Conservation (phyloP, 2,888 invertebrate genomes). For the Mythimna loreyi region DNA sequence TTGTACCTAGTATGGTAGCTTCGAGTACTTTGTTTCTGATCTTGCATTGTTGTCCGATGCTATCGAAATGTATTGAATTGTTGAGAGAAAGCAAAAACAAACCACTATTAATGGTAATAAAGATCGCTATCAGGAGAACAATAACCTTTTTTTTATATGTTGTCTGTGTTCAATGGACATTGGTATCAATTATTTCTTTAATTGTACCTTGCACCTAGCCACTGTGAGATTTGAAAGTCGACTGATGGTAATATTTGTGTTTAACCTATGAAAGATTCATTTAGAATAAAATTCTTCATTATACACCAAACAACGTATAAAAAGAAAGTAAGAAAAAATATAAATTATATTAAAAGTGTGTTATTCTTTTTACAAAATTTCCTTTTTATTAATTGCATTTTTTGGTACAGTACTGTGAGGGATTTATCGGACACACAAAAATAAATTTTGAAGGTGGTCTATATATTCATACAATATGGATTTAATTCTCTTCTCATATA, state of each 20-base stretch:
- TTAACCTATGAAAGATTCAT: no score
- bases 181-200: slow-evolving; percentile 29
- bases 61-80: slow-evolving; percentile 56
- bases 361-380: no score
- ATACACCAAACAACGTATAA: no score
- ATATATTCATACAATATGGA: not conserved
- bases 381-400: no score
- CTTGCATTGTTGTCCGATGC: slow-evolving; percentile 40
- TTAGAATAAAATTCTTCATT: no score
- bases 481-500: not conserved
- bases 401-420: not conserved
- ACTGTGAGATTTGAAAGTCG: not conserved
- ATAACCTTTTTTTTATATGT: slow-evolving; percentile 23
- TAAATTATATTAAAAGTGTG: no score
- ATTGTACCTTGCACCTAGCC: not conserved
- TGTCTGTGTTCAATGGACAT: slow-evolving; percentile 17
- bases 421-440: not conserved
- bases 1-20: slow-evolving; percentile 19
- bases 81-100: slow-evolving; percentile 60
- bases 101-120: slow-evolving; percentile 42
- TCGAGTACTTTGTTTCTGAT: slow-evolving; percentile 34
- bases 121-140: slow-evolving; percentile 55
- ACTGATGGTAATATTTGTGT: no score
- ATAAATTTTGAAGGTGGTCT: no score
- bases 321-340: no score